phyloP scores from a whole-genome alignment of 2,113 vertebrate genomes.

The Cyanoderma ruficeps region DNA sequence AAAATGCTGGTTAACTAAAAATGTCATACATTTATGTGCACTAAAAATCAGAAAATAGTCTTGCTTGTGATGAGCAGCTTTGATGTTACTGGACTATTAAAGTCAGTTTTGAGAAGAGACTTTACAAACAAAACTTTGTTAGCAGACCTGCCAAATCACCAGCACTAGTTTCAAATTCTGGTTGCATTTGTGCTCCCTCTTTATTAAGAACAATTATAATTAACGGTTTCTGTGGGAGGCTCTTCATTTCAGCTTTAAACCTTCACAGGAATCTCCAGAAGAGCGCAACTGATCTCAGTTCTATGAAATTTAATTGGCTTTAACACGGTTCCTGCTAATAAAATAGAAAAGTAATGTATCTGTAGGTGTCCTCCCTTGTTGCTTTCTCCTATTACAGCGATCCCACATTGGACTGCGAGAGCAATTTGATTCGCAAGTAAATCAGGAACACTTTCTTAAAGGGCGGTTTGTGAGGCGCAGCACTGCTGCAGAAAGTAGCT shows the following conservation, averaged over 20 bases:
- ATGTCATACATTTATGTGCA: background rate
- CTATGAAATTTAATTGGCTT: constrained; percentile 66
- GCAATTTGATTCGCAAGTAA: constrained; percentile 41
- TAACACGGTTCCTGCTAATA: constrained; percentile 52
- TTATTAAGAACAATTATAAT: constrained; percentile 66
- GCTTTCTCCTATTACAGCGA: constrained; percentile 35
- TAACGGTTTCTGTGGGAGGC: constrained; percentile 56
- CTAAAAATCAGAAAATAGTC: background rate
- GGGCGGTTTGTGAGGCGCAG: background rate
- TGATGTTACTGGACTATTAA: background rate
- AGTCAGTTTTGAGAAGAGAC: background rate
- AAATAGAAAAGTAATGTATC: constrained; percentile 60
- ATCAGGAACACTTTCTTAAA: constrained; percentile 44
- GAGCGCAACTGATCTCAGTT: constrained; percentile 48
- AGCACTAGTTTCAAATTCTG: constrained; percentile 20
- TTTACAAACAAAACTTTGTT: background rate
- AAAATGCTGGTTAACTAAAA: background rate
- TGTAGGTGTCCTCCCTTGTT: constrained; percentile 57
- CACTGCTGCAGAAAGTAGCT: constrained; percentile 35
- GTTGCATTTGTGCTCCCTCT: constrained; percentile 33
- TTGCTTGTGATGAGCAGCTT: background rate
- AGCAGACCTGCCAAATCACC: background rate
- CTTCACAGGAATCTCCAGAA: constrained; percentile 58
- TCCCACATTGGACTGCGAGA: background rate
- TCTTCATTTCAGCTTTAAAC: constrained; percentile 52